Conservation (phyloP, 1,140 invertebrate genomes). For the Solenopsis fugax region DNA sequence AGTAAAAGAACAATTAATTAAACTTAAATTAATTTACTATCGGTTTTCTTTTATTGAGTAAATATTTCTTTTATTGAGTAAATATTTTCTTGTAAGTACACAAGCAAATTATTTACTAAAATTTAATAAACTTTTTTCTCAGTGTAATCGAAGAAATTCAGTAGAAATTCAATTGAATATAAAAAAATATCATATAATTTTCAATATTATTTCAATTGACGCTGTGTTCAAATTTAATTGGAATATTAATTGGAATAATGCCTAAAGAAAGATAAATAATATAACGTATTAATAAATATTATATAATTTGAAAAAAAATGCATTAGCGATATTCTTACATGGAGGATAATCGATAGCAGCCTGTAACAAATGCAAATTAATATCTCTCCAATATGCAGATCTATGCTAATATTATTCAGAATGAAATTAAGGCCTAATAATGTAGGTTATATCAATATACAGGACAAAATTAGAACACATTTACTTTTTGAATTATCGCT, state of each 20-base stretch:
- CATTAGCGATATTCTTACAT: conserved; percentile 12
- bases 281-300: not conserved
- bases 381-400: conserved; percentile 17
- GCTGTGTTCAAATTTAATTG: conserved; percentile 9
- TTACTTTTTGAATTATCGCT: conserved; percentile 24
- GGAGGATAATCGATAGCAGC: conserved; percentile 16
- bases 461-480: conserved; percentile 38
- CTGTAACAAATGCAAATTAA: conserved; percentile 28
- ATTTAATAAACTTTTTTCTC: no score
- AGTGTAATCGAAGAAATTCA: conserved; percentile 32
- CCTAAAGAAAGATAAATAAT: not conserved
- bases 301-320: not conserved
- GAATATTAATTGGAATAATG: not conserved
- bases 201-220: conserved; percentile 36
- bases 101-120: no score
- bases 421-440: conserved; percentile 4
- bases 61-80: no score
- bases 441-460: not conserved
- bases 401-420: conserved; percentile 25
- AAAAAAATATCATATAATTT: conserved; percentile 33
- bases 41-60: no score
- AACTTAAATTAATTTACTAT: no score
- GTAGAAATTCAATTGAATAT: conserved; percentile 11
- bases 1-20: no score
- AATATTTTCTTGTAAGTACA: no score